phyloP scores from a whole-genome alignment of 2,888 invertebrate genomes.

The Sminthurinus aureus region DNA sequence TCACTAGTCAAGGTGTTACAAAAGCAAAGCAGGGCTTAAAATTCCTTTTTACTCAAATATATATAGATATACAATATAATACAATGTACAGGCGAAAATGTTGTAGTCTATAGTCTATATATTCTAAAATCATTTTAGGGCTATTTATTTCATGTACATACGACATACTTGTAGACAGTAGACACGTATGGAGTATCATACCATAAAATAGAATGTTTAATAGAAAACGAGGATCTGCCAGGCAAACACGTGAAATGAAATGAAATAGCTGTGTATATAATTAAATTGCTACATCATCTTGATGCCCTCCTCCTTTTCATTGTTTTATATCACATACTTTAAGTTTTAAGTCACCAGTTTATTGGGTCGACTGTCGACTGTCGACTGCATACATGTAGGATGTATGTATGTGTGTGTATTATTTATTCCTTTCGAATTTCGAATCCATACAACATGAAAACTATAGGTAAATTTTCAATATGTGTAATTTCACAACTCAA shows the following conservation, averaged over 20 bases:
- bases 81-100: too few species aligned
- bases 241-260: not conserved
- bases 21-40: too few species aligned
- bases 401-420: too few species aligned
- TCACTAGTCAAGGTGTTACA: too few species aligned
- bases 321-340: not conserved
- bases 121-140: too few species aligned
- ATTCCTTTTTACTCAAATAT: too few species aligned
- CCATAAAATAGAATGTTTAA: not conserved
- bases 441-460: too few species aligned
- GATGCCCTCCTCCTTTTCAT: not conserved
- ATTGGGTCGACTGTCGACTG: not conserved
- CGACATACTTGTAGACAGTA: not conserved
- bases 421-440: too few species aligned
- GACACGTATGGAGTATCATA: not conserved
- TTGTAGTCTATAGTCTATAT: too few species aligned
- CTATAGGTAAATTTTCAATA: too few species aligned
- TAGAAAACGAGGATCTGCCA: not conserved
- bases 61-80: too few species aligned
- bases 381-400: not conserved
- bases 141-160: not conserved
- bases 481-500: too few species aligned
- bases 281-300: constrained; percentile 15
- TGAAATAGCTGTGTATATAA: not conserved
- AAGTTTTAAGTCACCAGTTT: not conserved